phyloP scores from a whole-genome alignment of 2,797 vertebrate species.

The Enteromius fasciolatus region DNA sequence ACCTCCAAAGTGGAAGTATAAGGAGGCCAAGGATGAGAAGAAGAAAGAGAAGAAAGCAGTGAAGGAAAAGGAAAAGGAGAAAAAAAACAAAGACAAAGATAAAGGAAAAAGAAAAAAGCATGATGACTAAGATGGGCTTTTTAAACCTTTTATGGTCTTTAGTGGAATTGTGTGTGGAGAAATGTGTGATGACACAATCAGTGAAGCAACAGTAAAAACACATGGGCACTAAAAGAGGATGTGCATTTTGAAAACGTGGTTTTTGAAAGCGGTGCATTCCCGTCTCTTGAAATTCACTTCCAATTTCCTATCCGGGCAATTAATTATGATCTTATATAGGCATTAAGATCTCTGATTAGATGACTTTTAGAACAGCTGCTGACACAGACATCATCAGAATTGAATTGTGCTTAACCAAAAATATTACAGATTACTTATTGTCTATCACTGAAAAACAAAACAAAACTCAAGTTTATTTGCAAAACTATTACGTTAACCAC shows the following conservation, averaged over 20 bases:
- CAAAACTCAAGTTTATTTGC: background rate
- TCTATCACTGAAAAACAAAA: no score
- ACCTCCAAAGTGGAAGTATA: constrained; percentile 85
- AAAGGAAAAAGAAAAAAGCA: constrained; percentile 41
- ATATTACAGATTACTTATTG: background rate
- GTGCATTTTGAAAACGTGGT: background rate
- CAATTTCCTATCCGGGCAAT: background rate
- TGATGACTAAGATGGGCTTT: constrained; percentile 2
- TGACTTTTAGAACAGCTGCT: background rate
- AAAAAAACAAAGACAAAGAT: constrained; percentile 49
- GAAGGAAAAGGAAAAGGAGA: constrained; percentile 60
- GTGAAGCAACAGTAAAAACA: constrained; percentile 17
- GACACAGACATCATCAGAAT: background rate
- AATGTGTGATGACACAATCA: background rate
- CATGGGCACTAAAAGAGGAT: background rate
- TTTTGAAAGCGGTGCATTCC: constrained; percentile 13
- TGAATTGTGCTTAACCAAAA: background rate
- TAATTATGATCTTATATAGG: background rate
- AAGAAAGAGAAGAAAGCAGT: constrained; percentile 73
- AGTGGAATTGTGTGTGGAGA: background rate
- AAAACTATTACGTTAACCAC: background rate
- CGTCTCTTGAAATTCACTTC: background rate
- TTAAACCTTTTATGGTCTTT: background rate
- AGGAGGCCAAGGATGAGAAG: constrained; percentile 74
- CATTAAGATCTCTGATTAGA: background rate